Evolutionary conservation across 2,113 vertebrate species (phyloP).

Genomic region (Nanorana parkeri): DNA sequence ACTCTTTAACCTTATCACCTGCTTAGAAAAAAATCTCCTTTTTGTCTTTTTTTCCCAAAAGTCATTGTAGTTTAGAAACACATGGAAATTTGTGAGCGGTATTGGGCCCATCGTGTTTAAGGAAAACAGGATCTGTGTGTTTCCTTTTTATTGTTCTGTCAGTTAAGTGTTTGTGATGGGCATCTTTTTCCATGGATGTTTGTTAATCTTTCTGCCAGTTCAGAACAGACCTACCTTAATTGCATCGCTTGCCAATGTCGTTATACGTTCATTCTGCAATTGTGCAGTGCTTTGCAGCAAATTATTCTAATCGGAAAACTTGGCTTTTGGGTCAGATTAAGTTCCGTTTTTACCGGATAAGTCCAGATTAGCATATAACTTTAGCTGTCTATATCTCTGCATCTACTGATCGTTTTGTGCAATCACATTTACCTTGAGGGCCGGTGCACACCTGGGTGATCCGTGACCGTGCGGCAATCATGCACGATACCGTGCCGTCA

Average conservation of each 20-base stretch:
- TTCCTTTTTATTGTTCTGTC: slow-evolving; percentile 52
- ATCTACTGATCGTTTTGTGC: no score
- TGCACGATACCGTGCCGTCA: no score
- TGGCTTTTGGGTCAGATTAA: no score
- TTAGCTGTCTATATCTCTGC: no score
- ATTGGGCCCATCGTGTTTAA: slow-evolving; percentile 19
- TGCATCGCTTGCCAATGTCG: not conserved
- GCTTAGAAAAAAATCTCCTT: not conserved
- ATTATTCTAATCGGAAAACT: no score
- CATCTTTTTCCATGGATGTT: slow-evolving; percentile 46
- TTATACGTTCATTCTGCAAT: not conserved
- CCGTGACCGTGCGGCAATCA: no score
- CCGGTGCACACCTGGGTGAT: no score
- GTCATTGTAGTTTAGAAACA: slow-evolving; percentile 14
- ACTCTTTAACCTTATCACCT: not conserved
- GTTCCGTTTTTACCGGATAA: no score
- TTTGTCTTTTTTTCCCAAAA: not conserved
- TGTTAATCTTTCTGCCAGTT: slow-evolving; percentile 12
- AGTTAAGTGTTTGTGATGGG: slow-evolving; percentile 49
- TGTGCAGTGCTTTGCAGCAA: not conserved
- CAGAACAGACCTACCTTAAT: not conserved
- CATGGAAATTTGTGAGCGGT: slow-evolving; percentile 35
- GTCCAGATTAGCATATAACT: no score
- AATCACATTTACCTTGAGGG: no score
- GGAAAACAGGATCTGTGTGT: slow-evolving; percentile 55